Evolutionary conservation across 2,888 invertebrate species (phyloP).

Genomic region (Synanthedon andrenaeformis): DNA sequence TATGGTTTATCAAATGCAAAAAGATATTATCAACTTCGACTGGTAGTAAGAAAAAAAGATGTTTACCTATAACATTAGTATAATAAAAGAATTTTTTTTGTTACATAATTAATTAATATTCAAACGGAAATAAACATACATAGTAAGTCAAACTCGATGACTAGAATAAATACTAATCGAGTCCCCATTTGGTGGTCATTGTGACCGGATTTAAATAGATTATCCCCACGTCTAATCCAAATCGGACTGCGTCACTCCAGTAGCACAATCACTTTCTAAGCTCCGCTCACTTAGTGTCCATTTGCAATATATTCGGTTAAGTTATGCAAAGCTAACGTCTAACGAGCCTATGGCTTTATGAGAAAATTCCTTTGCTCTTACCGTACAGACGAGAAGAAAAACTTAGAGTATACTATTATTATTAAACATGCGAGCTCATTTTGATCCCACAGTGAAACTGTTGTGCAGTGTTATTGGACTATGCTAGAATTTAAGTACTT

Average conservation of each 20-base stretch:
- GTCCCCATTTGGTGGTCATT: constrained; percentile 2
- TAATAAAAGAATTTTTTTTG: too few species aligned
- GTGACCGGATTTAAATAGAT: constrained; percentile 1
- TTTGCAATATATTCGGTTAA: constrained; percentile 17
- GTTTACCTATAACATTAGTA: too few species aligned
- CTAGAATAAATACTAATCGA: not conserved
- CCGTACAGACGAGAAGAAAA: not conserved
- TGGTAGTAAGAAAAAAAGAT: too few species aligned
- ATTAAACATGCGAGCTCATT: too few species aligned
- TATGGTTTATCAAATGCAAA: too few species aligned
- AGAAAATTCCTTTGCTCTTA: constrained; percentile 23
- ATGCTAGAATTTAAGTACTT: too few species aligned
- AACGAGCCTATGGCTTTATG: constrained; percentile 22
- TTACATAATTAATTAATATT: too few species aligned
- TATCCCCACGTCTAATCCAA: not conserved
- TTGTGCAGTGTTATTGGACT: too few species aligned
- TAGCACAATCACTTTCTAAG: constrained; percentile 2
- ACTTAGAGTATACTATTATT: not conserved
- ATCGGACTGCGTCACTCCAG: not conserved
- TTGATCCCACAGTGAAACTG: too few species aligned
- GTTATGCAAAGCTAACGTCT: constrained; percentile 25
- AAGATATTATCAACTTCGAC: too few species aligned
- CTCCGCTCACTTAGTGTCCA: constrained; percentile 11
- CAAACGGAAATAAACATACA: too few species aligned
- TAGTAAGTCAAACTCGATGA: not conserved